Percentiles rank a stretch among this genome's conserved stretches.
Conservation (phyloP, 2,888 invertebrate genomes). For the Drosophila recens region DNA sequence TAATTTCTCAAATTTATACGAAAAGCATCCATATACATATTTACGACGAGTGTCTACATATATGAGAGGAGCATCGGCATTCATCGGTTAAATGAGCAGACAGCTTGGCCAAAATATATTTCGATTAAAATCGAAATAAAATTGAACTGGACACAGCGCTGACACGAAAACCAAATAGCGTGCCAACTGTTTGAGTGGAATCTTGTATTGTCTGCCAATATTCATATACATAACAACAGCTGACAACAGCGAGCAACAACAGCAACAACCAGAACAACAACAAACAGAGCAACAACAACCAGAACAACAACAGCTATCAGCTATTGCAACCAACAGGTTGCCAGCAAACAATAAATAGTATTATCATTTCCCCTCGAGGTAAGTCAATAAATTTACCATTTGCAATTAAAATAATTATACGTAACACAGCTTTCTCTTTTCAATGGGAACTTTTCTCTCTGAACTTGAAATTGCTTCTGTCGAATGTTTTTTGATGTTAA, state of each 20-base stretch:
- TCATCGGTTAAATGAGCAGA: constrained; percentile 42
- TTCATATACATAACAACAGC: constrained; percentile 10
- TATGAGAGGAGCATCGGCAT: constrained; percentile 30
- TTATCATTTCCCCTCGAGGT: constrained; percentile 32
- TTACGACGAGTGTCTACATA: constrained; percentile 26
- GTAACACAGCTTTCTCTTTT: constrained; percentile 3
- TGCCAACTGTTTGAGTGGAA: constrained; percentile 63
- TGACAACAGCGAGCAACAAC: constrained; percentile 6
- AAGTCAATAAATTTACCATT: constrained; percentile 16
- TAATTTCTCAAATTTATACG: constrained; percentile 75
- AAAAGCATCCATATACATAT: constrained; percentile 49
- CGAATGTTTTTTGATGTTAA: constrained; percentile 8
- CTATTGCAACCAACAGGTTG: constrained; percentile 66
- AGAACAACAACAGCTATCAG: constrained; percentile 5
- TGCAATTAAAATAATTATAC: constrained; percentile 27
- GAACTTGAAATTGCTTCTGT: constrained; percentile 16
- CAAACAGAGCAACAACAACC: constrained; percentile 7
- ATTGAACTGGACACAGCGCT: constrained; percentile 75
- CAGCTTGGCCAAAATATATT: constrained; percentile 62
- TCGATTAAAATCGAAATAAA: constrained; percentile 78
- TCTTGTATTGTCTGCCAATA: constrained; percentile 58
- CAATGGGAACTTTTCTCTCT: constrained; percentile 5
- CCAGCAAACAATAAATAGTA: constrained; percentile 10
- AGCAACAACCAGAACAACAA: constrained; percentile 13
- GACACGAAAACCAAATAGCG: constrained; percentile 68